Evolutionary conservation across 2,797 vertebrate genomes (phyloP), one percentile per base, ranked within the genome.

Genomic region (Lates japonicus): DNA sequence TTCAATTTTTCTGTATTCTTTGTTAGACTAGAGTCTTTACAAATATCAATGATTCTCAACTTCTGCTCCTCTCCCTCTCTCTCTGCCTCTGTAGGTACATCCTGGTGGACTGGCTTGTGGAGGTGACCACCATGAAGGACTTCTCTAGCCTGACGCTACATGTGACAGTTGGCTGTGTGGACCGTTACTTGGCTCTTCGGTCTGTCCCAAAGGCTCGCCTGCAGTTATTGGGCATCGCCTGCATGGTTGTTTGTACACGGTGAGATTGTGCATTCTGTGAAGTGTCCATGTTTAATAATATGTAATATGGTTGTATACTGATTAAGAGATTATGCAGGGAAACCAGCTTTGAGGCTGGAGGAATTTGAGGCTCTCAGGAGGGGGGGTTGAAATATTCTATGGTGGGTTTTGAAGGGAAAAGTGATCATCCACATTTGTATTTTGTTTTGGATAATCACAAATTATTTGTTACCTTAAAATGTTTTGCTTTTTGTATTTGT

Each of bases 201-300:
- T 94, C 95, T 1, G 98, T 99, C 10, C 95, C 97, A 10, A 97
- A 98, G 42, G 95, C 96, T 67, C 94, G 91, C 14, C 97, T 99
- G 10, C 98, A 99, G 84, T 95, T 99, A 2, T 88, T 99, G 84
- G 98, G 98, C 82, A 99, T 99, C 0, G 97, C 98, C 80, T 99
- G 98, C 94, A 99, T 99, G 98, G 98, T 99, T 41, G 97, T 99
- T 88, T 98, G 97, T 78, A 99, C 98, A 82, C 95, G 98, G 98
- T 99, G 81, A 94, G 72, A 48, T 14, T 48, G 3, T 31, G 7
- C 13, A 3, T 39, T 48, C 17, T 59, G 1, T 70, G 20, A 68
- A 22, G 46, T 42, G 0, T 73, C 35, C 2, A 3, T 52, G 7
- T 19, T 29, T 29, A 29, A 29, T 29, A 29, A 29, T 29, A 29